Percentiles rank a stretch among this genome's conserved stretches.
These are phyloP conservation scores for Perizoma affinitatum DNA, from an alignment of 2,888 invertebrate genomes.

Conservation along the genomic window DNA sequence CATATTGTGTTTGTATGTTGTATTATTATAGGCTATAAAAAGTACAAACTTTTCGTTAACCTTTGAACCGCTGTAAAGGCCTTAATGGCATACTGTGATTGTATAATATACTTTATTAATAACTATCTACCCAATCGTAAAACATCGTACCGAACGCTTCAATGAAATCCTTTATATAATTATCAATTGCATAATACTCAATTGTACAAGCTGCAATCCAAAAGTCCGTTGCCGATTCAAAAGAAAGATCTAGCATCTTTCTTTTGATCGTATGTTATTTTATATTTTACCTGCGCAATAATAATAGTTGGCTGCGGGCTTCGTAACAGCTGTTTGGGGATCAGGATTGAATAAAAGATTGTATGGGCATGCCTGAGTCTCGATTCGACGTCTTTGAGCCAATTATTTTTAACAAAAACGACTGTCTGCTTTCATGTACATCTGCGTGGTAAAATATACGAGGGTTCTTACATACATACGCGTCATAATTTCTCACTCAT, in stretches of 20 bases:
- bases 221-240: conserved; percentile 42
- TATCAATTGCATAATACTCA: no score
- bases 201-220: conserved; percentile 17
- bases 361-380: conserved; percentile 49
- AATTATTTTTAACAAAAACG: conserved; percentile 29
- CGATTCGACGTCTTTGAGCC: conserved; percentile 55
- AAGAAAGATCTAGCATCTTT: conserved; percentile 42
- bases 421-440: conserved; percentile 19
- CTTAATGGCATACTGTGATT: conserved; percentile 51
- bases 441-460: not conserved
- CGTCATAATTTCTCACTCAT: not conserved
- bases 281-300: conserved; percentile 71
- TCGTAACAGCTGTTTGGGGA: conserved; percentile 68
- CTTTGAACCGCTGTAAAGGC: conserved; percentile 53
- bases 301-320: conserved; percentile 56
- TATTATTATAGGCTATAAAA: conserved; percentile 46
- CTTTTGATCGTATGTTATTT: conserved; percentile 63
- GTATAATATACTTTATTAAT: conserved; percentile 9
- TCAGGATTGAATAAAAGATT: conserved; percentile 55
- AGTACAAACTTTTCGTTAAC: conserved; percentile 59
- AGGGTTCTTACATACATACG: not conserved
- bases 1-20: conserved; percentile 31
- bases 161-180: not conserved
- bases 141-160: conserved; percentile 2
- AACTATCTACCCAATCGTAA: not conserved